Percentiles rank a stretch among this genome's conserved stretches.
phyloP scores from a whole-genome alignment of 2,888 invertebrate genomes.

The Leptopilina myrica region DNA sequence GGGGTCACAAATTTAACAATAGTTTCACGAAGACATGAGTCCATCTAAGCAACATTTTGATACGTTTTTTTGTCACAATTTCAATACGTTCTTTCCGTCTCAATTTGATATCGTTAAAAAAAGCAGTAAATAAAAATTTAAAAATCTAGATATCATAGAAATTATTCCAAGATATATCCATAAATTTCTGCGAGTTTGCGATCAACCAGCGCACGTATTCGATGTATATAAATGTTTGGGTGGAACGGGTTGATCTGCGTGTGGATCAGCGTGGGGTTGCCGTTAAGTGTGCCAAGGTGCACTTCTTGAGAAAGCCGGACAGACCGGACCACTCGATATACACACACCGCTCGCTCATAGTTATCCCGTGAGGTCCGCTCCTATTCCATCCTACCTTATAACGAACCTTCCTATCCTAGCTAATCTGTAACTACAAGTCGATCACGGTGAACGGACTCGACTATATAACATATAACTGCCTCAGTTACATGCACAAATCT shows the following conservation, averaged over 20 bases:
- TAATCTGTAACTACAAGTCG: conserved; percentile 28
- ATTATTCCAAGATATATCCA: no score
- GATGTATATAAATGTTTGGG: neutral
- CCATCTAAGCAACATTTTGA: no score
- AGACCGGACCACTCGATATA: conserved; percentile 65
- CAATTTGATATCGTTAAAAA: no score
- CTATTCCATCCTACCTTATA: conserved; percentile 38
- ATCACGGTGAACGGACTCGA: conserved; percentile 36
- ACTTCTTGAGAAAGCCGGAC: conserved; percentile 77
- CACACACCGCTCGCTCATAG: neutral
- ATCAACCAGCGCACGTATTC: neutral
- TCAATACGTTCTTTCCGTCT: no score
- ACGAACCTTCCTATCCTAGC: conserved; percentile 27
- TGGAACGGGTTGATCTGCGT: conserved; percentile 32
- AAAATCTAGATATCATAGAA: no score
- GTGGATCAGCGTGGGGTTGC: conserved; percentile 66
- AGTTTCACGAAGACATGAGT: no score
- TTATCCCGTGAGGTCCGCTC: conserved; percentile 36
- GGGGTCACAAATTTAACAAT: no score
- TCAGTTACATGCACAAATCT: conserved; percentile 36
- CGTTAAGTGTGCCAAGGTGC: conserved; percentile 76
- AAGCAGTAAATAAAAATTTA: no score
- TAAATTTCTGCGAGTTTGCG: neutral
- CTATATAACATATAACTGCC: conserved; percentile 18
- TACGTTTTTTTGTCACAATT: no score